Base-by-base conservation (phyloP, 2,888 invertebrate genomes). In the Cheilosia impressa region DNA sequence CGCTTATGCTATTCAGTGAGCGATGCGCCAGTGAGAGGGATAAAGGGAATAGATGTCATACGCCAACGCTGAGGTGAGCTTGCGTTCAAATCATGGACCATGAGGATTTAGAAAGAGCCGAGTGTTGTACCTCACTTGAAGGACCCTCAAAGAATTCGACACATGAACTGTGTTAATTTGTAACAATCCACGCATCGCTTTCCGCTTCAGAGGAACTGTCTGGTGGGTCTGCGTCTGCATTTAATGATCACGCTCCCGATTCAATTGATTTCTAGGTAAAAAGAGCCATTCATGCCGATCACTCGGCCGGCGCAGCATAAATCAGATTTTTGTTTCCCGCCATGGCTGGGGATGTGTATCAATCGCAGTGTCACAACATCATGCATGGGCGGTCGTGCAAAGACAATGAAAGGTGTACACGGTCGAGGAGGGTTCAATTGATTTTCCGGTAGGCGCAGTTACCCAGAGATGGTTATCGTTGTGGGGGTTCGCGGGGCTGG, bases 341-440 rank as follows among this genome's bases (percentile, higher is more conserved):
- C 31, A 31, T n/a, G n/a, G 31, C 50, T 69, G 57, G 62, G 47
- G 57, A 73, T 69, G 68, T 68, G 60, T 47, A 62, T 19, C 60
- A 47, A 55, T 77, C 72, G 63, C 66, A 79, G 58, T 85, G 84
- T 62, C 81, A 66, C 80, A 80, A 85, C 80, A 66, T 76, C 71
- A 75, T 72, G 75, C 76, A 76, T 85, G 84, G 76, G 76, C 80
- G 80, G 76, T 85, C 71, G 69, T 75, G 75, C 80, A 71, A 71
- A 80, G 69, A 65, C 58, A 75, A 63, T 73, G 31, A 55, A 57
- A 68, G 57, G n/a, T 41, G n/a, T 17, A 38, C 27, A 27, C 27
- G 15, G 65, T 22, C 62, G 45, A 65, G 22, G 73, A 69, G 79
- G 69, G 79, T 68, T 84, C 79, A 65, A 84, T 84, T 79, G 73